Percentiles rank a stretch among this genome's conserved stretches.
phyloP scores from a whole-genome alignment of 2,888 invertebrate genomes.

The Meandrusa payeni region DNA sequence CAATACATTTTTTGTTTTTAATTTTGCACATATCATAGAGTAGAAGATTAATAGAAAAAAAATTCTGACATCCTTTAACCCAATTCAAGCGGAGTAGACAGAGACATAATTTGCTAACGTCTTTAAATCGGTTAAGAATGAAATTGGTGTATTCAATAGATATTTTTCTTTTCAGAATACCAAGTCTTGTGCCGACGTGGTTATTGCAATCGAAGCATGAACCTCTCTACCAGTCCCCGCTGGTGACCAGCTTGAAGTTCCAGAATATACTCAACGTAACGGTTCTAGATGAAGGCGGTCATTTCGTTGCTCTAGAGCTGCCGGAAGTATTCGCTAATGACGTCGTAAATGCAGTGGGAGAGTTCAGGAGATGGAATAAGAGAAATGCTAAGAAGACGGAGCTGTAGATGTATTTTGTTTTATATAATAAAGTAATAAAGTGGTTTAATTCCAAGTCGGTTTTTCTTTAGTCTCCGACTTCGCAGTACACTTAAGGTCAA shows the following conservation, averaged over 20 bases:
- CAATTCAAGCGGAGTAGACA: too few relatives aligned
- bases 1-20: too few relatives aligned
- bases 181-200: slow-evolving; percentile 83
- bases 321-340: slow-evolving; percentile 86
- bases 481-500: too few relatives aligned
- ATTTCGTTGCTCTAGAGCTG: slow-evolving; percentile 90
- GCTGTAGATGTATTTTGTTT: slow-evolving; percentile 5
- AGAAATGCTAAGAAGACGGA: slow-evolving; percentile 22
- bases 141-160: slow-evolving; percentile 75
- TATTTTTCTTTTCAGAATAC: slow-evolving; percentile 73
- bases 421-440: too few relatives aligned
- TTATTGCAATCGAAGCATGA: slow-evolving; percentile 86
- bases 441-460: too few relatives aligned
- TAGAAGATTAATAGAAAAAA: too few relatives aligned
- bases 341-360: slow-evolving; percentile 58
- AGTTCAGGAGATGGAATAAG: slow-evolving; percentile 38
- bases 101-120: too few relatives aligned
- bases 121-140: too few relatives aligned
- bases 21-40: too few relatives aligned
- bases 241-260: slow-evolving; percentile 78
- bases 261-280: slow-evolving; percentile 83
- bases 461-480: too few relatives aligned
- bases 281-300: slow-evolving; percentile 85
- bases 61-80: too few relatives aligned
- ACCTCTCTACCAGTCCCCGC: slow-evolving; percentile 78